Conservation (phyloP, 2,113 vertebrate species). For the Ageneiosus marmoratus region DNA sequence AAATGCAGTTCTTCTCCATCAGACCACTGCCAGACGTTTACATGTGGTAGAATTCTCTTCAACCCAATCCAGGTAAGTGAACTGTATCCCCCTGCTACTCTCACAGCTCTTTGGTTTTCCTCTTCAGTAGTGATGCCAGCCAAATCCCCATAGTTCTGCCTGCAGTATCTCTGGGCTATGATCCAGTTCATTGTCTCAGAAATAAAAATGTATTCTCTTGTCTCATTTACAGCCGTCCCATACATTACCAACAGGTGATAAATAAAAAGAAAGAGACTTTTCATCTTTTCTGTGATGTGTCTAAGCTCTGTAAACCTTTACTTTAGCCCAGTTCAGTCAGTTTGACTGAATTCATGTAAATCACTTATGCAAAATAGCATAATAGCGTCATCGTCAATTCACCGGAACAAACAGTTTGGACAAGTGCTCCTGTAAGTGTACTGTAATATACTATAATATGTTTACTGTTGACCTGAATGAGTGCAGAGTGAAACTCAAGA, state of each 20-base stretch:
- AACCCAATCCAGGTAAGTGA: conserved; percentile 17
- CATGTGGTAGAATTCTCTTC: not conserved
- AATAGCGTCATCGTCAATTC: no score
- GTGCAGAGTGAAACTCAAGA: not conserved
- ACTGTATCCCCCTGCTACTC: not conserved
- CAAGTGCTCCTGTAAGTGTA: no score
- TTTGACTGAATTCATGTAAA: no score
- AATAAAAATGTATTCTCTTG: not conserved
- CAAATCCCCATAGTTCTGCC: not conserved
- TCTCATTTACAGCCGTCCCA: not conserved
- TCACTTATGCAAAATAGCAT: no score
- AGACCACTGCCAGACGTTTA: conserved; percentile 15
- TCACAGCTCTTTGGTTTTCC: not conserved
- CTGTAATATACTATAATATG: not conserved
- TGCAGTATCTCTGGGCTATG: conserved; percentile 10
- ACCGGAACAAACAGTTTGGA: no score
- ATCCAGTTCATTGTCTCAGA: not conserved
- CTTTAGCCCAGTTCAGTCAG: no score
- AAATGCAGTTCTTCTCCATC: not conserved
- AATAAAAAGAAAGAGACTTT: not conserved
- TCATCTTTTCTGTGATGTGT: not conserved
- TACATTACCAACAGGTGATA: not conserved
- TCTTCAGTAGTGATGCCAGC: not conserved
- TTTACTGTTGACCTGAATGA: not conserved
- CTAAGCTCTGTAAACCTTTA: not conserved